Base-by-base conservation (phyloP, 1,140 invertebrate genomes). In the Himalopsyche phryganea region DNA sequence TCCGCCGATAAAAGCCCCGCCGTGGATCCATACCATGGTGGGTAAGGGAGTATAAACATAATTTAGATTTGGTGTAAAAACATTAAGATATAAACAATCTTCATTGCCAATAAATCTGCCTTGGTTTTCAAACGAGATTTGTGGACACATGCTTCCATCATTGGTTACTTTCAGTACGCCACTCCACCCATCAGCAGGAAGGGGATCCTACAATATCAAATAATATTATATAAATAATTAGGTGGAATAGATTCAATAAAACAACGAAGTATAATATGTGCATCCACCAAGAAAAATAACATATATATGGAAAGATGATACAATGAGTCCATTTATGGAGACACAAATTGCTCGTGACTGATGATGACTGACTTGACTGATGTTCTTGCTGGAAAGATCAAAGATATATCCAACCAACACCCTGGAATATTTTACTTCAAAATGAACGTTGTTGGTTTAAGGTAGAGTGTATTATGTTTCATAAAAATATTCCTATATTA, bases 291-390 rank as follows among this genome's bases (percentile, higher is more conserved):
- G n/a, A n/a, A n/a, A n/a, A n/a, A n/a, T n/a, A n/a, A n/a, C n/a
- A n/a, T n/a, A n/a, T n/a, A n/a, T n/a, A n/a, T n/a, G n/a, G n/a
- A n/a, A n/a, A n/a, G n/a, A n/a, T n/a, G 87, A 92, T 77, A 90
- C 89, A 10, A 86, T 93, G 69, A 91, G 90, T 75, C 89, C 90
- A 2, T 94, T 94, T 69, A 68, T 94, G 52, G 90, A 94, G 72
- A 85, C 81, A 58, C 87, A 89, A 67, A 82, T 84, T 59, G 86
- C 90, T 53, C n/a, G n/a, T n/a, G n/a, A n/a, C n/a, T n/a, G n/a
- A n/a, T n/a, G n/a, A n/a, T n/a, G n/a, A n/a, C n/a, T n/a, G n/a
- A n/a, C n/a, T n/a, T n/a, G n/a, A n/a, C n/a, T n/a, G n/a, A 81
- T 79, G 60, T 93, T 90, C 67, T 80, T 88, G 23, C 70, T 91